Conservation (phyloP, 2,113 vertebrate species). For the Rhineura floridana region DNA sequence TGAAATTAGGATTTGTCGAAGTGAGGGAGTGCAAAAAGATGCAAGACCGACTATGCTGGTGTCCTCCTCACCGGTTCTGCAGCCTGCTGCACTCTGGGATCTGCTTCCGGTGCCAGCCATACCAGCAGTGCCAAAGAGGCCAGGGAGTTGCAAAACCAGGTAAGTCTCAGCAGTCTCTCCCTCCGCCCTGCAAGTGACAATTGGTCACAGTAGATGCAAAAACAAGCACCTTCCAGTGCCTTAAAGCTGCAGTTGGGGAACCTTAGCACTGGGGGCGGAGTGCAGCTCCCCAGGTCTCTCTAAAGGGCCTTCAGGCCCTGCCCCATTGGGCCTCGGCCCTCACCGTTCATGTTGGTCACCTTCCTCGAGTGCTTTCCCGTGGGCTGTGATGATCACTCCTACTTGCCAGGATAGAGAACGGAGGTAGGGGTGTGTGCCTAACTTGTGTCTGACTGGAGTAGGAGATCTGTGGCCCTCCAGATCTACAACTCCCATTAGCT, state of each 20-base stretch:
- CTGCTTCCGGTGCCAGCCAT: not conserved
- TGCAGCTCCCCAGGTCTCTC: no score
- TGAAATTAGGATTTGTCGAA: not conserved
- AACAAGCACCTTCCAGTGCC: not conserved
- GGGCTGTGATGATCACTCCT: no score
- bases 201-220: not conserved
- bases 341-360: no score
- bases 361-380: no score
- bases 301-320: no score
- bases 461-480: no score
- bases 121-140: not conserved
- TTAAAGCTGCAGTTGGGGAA: not conserved
- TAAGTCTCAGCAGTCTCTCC: not conserved
- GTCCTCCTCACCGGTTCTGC: not conserved
- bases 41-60: not conserved
- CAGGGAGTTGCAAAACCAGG: not conserved
- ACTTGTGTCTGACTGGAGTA: no score
- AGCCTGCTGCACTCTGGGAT: accelerated
- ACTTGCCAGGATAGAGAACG: no score
- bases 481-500: no score
- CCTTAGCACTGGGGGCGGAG: no score
- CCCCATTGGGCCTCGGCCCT: no score
- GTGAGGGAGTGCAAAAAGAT: not conserved
- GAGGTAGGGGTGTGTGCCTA: no score
- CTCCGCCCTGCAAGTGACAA: not conserved